Base-by-base conservation (phyloP, 2,888 invertebrate genomes). In the Troglohyphantes excavatus region DNA sequence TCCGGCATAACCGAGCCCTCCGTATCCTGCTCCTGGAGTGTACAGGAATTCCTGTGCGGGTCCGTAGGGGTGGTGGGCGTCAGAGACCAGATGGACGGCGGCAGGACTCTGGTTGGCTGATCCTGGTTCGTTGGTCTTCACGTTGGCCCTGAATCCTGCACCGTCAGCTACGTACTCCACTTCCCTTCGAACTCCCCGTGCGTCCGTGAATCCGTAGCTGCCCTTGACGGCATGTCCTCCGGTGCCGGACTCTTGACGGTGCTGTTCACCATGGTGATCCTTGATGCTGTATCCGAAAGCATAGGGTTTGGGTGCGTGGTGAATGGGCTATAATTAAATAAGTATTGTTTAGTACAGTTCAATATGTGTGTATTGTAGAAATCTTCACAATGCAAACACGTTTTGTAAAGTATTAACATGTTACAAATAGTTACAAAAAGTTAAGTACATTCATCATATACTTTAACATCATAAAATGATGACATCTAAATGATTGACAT, bases 61-160 rank as follows among this genome's bases (percentile, higher is more conserved):
- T 33, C 68, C 68, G 6, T 68, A 33, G n/a, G 33, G 33, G 3
- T 26, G 26, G 19, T 23, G 68, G 29, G 68, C 33, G 29, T 29
- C 21, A n/a, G 68, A 68, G 33, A 68, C 33, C 27, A 75, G 5
- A 9, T 59, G 59, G 9, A 29, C 76, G 1, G 33, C 61, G 7
- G 76, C 76, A 0, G 76, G 61, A 23, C 29, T 76, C 61, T 76
- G 76, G 33, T 33, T 61, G 17, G 61, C 63, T 19, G 76, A 61
- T 21, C 76, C 63, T 2, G 76, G 76, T 13, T 76, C 76, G 33
- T 76, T 76, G 39, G 76, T 76, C 23, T 76, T 63, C 11, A 76
- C 61, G n/a, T 61, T 19, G 29, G 76, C 76, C 3, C 76, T 61
- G 63, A 76, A 76, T 11, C 76, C 63, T 1, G 21, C 61, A 0